phyloP scores from a whole-genome alignment of 2,113 vertebrate species.

The Jacana jacana region DNA sequence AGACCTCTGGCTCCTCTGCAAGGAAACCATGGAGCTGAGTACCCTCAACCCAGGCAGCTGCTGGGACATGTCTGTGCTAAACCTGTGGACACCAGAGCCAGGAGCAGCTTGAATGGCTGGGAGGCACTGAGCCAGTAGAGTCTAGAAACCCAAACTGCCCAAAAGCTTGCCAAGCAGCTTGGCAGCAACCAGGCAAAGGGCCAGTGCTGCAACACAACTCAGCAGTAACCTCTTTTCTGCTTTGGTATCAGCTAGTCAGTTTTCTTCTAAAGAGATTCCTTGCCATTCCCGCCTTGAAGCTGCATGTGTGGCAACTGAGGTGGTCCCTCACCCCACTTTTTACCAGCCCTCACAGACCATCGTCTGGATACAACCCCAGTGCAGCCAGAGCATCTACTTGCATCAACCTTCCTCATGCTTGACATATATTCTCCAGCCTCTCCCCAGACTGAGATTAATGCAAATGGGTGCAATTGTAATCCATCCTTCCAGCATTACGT shows the following conservation, averaged over 20 bases:
- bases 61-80: not conserved
- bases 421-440: not conserved
- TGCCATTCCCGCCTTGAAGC: not conserved
- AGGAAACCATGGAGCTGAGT: conserved; percentile 12
- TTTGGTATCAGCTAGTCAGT: not conserved
- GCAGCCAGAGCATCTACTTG: accelerated
- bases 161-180: not conserved
- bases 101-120: not conserved
- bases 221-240: not conserved
- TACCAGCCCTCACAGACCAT: not conserved
- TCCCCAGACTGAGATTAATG: not conserved
- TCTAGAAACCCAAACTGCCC: not conserved
- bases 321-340: not conserved
- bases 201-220: not conserved
- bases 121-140: not conserved
- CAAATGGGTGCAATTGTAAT: not conserved
- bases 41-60: not conserved
- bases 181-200: not conserved
- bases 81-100: not conserved
- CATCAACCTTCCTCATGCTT: not conserved
- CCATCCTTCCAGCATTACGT: not conserved
- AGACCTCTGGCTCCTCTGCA: not conserved
- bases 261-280: not conserved
- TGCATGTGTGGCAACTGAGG: not conserved
- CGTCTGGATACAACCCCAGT: not conserved